Evolutionary conservation across 2,113 vertebrate species (phyloP).

Genomic region (Menura novaehollandiae): DNA sequence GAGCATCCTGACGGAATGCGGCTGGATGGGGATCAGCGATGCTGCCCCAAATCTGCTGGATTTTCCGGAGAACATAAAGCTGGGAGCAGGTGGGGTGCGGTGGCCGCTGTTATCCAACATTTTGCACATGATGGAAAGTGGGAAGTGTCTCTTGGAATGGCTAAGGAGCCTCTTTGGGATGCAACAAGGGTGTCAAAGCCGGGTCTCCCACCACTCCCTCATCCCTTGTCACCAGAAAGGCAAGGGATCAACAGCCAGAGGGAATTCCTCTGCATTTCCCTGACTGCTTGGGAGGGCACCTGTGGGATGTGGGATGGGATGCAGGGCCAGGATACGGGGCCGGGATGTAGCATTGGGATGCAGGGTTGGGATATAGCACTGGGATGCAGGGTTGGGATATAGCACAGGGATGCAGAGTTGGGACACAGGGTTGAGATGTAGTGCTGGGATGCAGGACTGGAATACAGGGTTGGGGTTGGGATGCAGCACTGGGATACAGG

Average conservation of each 20-base stretch:
- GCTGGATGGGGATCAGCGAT: rapidly evolving
- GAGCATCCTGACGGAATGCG: not conserved
- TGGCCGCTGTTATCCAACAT: rapidly evolving
- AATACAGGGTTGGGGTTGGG: rapidly evolving
- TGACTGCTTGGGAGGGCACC: not conserved
- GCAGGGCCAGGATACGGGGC: not conserved
- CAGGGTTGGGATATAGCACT: rapidly evolving
- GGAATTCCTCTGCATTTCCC: not conserved
- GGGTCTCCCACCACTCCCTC: too few relatives aligned
- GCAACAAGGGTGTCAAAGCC: not conserved
- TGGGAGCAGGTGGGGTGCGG: not conserved
- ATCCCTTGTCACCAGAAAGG: rapidly evolving
- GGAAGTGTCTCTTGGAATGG: not conserved
- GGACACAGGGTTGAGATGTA: not conserved
- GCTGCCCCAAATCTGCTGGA: not conserved
- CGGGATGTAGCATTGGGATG: rapidly evolving
- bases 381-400: rapidly evolving
- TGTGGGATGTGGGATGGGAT: not conserved
- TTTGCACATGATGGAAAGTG: rapidly evolving
- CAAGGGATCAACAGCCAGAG: not conserved
- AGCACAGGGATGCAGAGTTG: rapidly evolving
- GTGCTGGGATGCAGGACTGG: rapidly evolving
- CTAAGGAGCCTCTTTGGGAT: rapidly evolving
- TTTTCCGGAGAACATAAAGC: not conserved
- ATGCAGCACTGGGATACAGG: rapidly evolving